These are phyloP conservation scores for Cavia aperea DNA, from an alignment of 2,113 vertebrate species.

Conservation along the genomic window DNA sequence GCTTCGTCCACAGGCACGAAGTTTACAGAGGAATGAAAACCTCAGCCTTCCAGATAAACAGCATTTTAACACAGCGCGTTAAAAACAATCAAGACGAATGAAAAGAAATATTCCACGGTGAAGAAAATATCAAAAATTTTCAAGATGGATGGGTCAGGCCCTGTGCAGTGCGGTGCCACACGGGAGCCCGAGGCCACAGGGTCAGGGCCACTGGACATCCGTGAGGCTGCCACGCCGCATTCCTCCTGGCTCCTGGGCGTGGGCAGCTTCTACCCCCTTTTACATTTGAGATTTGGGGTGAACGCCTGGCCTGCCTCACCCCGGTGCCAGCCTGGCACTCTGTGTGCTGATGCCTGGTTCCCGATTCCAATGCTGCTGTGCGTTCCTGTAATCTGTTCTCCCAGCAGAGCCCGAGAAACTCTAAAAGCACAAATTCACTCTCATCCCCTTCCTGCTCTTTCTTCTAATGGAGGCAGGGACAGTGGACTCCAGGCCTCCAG, in stretches of 20 bases:
- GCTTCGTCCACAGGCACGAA: neutral
- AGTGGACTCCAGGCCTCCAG: neutral
- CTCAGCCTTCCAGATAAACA: neutral
- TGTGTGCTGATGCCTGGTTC: fast-evolving
- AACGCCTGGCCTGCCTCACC: fast-evolving
- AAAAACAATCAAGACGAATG: neutral
- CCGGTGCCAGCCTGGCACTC: neutral
- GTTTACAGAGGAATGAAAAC: neutral
- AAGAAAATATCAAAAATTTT: neutral
- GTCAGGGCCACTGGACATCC: too few species aligned
- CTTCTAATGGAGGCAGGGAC: too few species aligned
- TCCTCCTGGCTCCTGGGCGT: neutral
- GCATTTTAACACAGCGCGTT: neutral
- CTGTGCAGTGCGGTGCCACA: fast-evolving
- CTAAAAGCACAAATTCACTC: neutral
- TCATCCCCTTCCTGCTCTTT: neutral
- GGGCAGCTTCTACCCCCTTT: neutral
- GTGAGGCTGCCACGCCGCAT: too few species aligned
- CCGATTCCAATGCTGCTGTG: fast-evolving
- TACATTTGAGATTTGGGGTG: neutral
- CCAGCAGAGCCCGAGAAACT: neutral
- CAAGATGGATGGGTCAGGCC: neutral
- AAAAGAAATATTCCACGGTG: neutral
- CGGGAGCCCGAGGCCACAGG: neutral
- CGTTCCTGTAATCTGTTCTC: fast-evolving